Base-by-base conservation (phyloP, 2,113 vertebrate species). In the Dipodomys ordii region DNA sequence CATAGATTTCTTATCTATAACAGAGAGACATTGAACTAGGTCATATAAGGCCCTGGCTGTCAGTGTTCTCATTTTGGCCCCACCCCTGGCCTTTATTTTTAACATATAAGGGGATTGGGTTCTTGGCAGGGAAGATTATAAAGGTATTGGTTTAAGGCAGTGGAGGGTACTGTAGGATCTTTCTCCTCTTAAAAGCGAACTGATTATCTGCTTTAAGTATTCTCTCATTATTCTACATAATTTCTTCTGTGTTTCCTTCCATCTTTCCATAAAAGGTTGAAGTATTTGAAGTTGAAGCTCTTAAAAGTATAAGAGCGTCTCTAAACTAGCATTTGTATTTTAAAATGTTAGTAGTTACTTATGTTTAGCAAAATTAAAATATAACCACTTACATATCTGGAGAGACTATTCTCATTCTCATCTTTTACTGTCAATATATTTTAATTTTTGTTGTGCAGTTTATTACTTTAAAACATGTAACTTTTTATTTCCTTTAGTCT, bases 251-350 rank as follows among this genome's bases (percentile, higher is more conserved):
- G 81, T 97, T 49, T 19, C 53, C 53, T 96, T 97, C 90, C 91
- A 79, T 96, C 97, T 83, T 97, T 96, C 96, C 97, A 96, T 98
- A 98, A 98, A 98, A 98, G 98, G 97, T 78, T 96, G 97, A 97
- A 92, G 96, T 98, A 98, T 98, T 98, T 97, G 90, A 93, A 97
- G 95, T 96, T 91, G 93, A 88, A 76, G 49, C 93, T 98, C 96
- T 98, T 98, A 97, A 98, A 98, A 98, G 94, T 94, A 97, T 79
- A 97, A 94, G 86, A 93, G 88, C 77, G 46, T 49, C 95, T 96
- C 94, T 28, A 95, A 83, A 94, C 74, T 90, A 27, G 7, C 76
- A 13, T 82, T 93, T 71, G 7, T n/a, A 49, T 79, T 35, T 83
- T 91, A 91, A 94, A 83, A n/a, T 15, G 3, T 67, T 83, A 27